Evolutionary conservation across 2,113 vertebrate species (phyloP), one percentile per base, ranked within the genome.

Genomic region (Malurus cyaneus): DNA sequence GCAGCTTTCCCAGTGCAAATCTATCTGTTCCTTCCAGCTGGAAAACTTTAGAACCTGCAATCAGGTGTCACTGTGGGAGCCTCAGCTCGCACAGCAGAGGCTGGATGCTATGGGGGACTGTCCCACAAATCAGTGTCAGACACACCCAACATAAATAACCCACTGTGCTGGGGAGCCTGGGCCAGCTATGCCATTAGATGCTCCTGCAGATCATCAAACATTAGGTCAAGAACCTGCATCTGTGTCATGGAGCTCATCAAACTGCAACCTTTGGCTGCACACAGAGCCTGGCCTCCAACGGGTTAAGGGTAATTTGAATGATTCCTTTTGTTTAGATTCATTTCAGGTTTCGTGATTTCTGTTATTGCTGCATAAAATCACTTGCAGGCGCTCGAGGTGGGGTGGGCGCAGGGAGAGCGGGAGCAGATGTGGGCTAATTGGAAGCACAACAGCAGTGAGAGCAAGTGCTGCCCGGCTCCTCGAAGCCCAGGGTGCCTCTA

Each of bases 271-370:
- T 47, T 78, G 66, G 47, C 5, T 67, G 42, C 1, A 9, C 66
- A 16, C 28, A 29, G 67, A 70, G n/a, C 72, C 80, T 29, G 74
- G 88, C 21, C 73, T 61, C 52, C 79, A 49, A 95, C 0, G 80
- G 80, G 93, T 95, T 95, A 95, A 94, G 79, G 79, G 80, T 62
- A 92, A 94, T 96, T 93, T 86, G 89, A 97, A 92, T 92, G 74
- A 91, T 95, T 94, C 93, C 91, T 94, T 95, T 97, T 97, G 96
- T 96, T 97, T 97, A 97, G 97, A 95, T 96, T 97, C 96, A 96
- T 94, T 95, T 97, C 92, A 91, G 90, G 90, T 90, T 97, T 96
- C 93, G 95, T 91, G 79, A 95, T 97, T 96, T 86, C 91, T 95
- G 92, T 93, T 96, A 97, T 96, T 97, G 89, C 96, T 96, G 94